These are phyloP conservation scores for Lepeophtheirus salmonis DNA, from an alignment of 1,140 invertebrate species.

Conservation along the genomic window DNA sequence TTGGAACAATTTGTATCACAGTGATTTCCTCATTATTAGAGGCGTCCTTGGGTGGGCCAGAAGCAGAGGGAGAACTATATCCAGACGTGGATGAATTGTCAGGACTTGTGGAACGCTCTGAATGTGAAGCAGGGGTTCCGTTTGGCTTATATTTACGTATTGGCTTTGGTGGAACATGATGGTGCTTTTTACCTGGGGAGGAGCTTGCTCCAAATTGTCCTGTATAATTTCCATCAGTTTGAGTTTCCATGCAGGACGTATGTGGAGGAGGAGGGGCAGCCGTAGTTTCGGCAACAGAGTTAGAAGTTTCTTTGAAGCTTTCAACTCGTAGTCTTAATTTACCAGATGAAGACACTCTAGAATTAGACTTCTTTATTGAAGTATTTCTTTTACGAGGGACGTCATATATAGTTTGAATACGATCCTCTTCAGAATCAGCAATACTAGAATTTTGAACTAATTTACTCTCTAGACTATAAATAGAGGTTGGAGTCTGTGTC, in stretches of 20 bases:
- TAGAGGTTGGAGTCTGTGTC: constrained; percentile 7
- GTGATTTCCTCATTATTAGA: neutral
- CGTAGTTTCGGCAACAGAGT: neutral
- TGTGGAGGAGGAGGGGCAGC: neutral
- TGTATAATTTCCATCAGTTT: neutral
- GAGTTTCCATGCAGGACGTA: neutral
- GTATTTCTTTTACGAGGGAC: neutral
- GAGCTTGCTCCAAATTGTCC: neutral
- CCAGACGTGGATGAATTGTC: constrained; percentile 15
- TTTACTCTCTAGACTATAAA: constrained; percentile 5
- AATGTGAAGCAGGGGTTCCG: neutral
- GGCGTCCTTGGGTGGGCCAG: constrained; percentile 1
- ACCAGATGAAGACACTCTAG: neutral
- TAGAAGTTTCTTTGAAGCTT: constrained; percentile 8
- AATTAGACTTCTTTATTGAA: constrained; percentile 7
- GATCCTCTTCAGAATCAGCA: neutral
- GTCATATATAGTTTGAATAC: neutral
- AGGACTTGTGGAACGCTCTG: constrained; percentile 7
- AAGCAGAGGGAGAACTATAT: constrained; percentile 12
- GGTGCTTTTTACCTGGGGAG: neutral
- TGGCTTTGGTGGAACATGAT: constrained; percentile 1
- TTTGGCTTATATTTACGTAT: constrained; percentile 2
- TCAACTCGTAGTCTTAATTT: constrained; percentile 10
- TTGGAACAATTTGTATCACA: constrained; percentile 6
- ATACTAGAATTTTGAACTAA: neutral